Evolutionary conservation across 2,888 invertebrate genomes (phyloP), one percentile per base, ranked within the genome.

Genomic region (Tipula helvola): DNA sequence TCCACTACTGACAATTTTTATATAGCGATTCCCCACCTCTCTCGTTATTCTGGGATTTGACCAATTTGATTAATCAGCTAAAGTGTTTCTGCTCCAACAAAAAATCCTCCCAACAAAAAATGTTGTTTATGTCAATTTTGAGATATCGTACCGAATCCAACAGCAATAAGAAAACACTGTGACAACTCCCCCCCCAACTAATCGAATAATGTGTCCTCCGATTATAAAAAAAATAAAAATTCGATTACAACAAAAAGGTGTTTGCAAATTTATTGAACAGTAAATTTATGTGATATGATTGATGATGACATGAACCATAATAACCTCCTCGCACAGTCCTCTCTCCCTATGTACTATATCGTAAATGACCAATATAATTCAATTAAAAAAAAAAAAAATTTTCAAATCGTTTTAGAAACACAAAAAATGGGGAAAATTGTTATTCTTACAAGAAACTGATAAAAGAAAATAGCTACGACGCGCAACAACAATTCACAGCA

Each of bases 151-250:
- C 71, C 71, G 28, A 28, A 71, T 12, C 28, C n/a, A n/a, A n/a
- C n/a, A n/a, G n/a, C n/a, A n/a, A n/a, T n/a, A 71, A 71, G 10
- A 71, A 71, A 71, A 71, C 10, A 10, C 71, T 71, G 71, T 71
- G 71, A 71, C 71, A 71, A 71, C 71, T n/a, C n/a, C n/a, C n/a
- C n/a, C n/a, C n/a, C 71, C 71, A 71, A 71, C 71, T 71, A 71
- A 71, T 71, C 71, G 71, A 71, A 71, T 71, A 71, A 71, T 71
- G 71, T 71, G 71, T 71, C 39, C 71, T 28, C 71, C 71, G 28
- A 71, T 28, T 10, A 71, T 28, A 71, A 71, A 71, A 28, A 28
- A 44, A 44, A 44, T 44, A 71, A 71, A n/a, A 71, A 71, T 18
- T 71, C 71, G 10, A 71, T 7, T 71, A 71, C 71, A 71, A 28